Evolutionary conservation across 2,797 vertebrate genomes (phyloP), one percentile per base, ranked within the genome.

Genomic region (Lindbergichthys nudifrons): DNA sequence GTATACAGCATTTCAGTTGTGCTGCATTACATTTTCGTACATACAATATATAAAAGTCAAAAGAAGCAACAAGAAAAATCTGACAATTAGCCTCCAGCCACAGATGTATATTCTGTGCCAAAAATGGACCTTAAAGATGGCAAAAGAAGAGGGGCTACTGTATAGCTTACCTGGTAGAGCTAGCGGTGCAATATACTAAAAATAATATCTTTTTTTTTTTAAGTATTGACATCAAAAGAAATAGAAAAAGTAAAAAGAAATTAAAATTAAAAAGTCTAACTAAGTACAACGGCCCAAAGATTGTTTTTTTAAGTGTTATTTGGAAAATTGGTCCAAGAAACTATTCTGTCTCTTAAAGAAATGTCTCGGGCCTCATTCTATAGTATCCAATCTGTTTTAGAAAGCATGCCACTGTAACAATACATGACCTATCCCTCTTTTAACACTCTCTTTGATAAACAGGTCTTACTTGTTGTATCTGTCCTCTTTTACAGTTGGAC

Each of bases 381-480:
- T 6, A 19, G 5, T 10, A n/a, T 60, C n/a, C 14, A 54, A 3
- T 63, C 10, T 19, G 36, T 58, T 62, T 48, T 41, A 45, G 26
- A 19, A 36, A 36, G 32, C 7, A 36, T 36, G 48, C 4, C 18
- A 30, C 21, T 9, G 46, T 14, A 4, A 7, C 11, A 19, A 0
- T 4, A 41, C 3, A 11, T 51, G n/a, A 48, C 46, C 42, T 0
- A 30, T 46, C 69, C 51, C 9, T 39, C 1, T 47, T 68, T 39
- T 1, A 68, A 53, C 51, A 10, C 23, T 30, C 50, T 58, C 16
- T 19, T 16, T n/a, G 14, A 0, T 58, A 18, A 59, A 70, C 78
- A 57, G 26, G 78, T 83, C 56, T 39, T 43, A 53, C 76, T 69
- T 46, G 77, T 83, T 79, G 6, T 43, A 80, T 60, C 52, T 0